Conservation (phyloP, 2,113 vertebrate species). For the Theropithecus gelada region DNA sequence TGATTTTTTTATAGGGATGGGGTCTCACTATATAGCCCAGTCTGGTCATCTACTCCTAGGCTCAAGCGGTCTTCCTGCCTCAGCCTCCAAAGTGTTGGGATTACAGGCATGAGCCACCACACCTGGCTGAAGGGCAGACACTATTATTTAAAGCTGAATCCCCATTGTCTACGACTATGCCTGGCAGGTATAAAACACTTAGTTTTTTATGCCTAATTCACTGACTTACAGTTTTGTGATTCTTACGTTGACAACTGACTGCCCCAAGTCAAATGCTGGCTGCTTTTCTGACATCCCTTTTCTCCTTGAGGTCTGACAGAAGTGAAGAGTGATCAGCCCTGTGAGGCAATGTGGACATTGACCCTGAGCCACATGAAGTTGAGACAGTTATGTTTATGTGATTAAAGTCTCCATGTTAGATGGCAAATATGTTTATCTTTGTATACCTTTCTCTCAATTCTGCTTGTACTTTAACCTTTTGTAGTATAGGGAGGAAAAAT, state of each 20-base stretch:
- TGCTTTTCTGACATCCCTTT: conserved; percentile 1
- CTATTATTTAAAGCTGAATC: neutral
- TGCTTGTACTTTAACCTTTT: neutral
- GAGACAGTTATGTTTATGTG: conserved; percentile 5
- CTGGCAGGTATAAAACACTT: neutral
- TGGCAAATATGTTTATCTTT: neutral
- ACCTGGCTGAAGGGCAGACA: neutral
- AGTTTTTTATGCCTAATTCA: conserved; percentile 18
- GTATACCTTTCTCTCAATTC: neutral
- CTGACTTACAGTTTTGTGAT: conserved; percentile 1
- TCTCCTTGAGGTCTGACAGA: neutral
- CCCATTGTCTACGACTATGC: neutral
- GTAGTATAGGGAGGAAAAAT: neutral
- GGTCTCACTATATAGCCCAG: no score
- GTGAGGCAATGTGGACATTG: neutral
- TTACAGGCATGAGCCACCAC: no score
- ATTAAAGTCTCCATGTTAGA: neutral
- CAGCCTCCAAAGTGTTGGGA: no score
- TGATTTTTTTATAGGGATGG: no score
- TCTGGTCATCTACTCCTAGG: no score
- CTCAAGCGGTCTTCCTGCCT: no score
- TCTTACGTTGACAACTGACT: neutral
- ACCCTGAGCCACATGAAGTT: neutral
- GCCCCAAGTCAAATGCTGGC: neutral
- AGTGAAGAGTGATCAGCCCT: neutral